Conservation (phyloP, 2,113 vertebrate genomes). For the Nicator chloris region DNA sequence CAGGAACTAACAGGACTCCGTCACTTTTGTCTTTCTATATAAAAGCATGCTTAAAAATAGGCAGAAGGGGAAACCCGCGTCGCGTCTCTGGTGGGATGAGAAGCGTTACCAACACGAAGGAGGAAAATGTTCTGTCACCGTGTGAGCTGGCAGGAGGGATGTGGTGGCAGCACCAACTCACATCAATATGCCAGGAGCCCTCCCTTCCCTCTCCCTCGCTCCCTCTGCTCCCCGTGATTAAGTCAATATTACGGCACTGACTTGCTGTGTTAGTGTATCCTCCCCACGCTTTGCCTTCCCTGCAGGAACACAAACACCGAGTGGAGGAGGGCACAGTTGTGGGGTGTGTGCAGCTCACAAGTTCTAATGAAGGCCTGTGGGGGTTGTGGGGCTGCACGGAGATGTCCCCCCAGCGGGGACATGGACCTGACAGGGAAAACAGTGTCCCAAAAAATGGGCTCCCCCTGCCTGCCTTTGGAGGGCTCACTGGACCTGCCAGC, state of each 20-base stretch:
- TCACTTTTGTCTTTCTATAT: background rate
- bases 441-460: background rate
- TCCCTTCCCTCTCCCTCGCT: background rate
- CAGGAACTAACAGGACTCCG: background rate
- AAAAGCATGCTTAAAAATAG: background rate
- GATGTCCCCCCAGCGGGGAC: fast-evolving
- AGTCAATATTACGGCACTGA: background rate
- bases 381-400: fast-evolving
- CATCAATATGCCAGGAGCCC: background rate
- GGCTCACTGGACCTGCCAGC: fast-evolving
- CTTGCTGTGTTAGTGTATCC: background rate
- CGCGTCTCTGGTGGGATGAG: fast-evolving
- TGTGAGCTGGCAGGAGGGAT: background rate
- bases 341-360: background rate
- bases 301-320: background rate
- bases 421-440: background rate
- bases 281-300: fast-evolving
- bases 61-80: background rate
- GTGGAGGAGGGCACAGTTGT: fast-evolving
- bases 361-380: background rate
- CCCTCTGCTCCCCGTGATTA: background rate
- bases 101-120: fast-evolving
- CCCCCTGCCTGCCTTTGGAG: fast-evolving
- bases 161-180: background rate
- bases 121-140: fast-evolving